Conservation (phyloP, 2,113 vertebrate genomes). For the Neofelis nebulosa region DNA sequence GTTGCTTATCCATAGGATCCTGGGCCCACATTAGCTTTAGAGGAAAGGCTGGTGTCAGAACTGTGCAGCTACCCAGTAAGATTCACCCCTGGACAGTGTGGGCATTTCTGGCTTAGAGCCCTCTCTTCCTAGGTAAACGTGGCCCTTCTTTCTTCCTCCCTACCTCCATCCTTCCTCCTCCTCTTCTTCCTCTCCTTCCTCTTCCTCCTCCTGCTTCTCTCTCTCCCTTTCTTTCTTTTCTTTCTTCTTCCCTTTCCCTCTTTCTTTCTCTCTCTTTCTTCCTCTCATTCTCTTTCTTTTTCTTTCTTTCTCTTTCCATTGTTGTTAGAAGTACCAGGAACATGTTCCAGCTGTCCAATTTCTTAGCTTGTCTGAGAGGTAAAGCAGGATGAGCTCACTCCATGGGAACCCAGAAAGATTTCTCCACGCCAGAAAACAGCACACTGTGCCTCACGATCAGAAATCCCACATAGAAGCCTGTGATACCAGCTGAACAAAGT, state of each 20-base stretch:
- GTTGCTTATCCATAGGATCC: not conserved
- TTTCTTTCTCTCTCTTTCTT: not conserved
- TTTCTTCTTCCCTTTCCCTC: not conserved
- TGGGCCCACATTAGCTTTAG: not conserved
- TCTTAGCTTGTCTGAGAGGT: not conserved
- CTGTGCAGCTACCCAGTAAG: not conserved
- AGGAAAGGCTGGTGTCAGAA: not conserved
- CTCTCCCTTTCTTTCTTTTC: not conserved
- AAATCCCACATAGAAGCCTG: not conserved
- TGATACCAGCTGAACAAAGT: not conserved
- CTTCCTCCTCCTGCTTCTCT: not conserved
- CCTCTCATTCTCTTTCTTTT: not conserved
- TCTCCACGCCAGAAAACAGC: not conserved
- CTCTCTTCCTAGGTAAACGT: not conserved
- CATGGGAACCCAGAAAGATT: not conserved
- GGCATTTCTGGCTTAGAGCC: not conserved
- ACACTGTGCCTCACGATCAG: no score
- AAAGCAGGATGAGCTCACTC: not conserved
- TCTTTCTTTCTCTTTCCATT: not conserved
- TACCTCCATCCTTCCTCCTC: not conserved
- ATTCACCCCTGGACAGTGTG: not conserved
- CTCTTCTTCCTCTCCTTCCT: not conserved
- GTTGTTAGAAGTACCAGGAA: not conserved
- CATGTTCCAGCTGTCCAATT: not conserved
- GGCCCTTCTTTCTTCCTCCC: not conserved